These are phyloP conservation scores for Prunella strophiata DNA, from an alignment of 2,797 vertebrate species.

Conservation along the genomic window DNA sequence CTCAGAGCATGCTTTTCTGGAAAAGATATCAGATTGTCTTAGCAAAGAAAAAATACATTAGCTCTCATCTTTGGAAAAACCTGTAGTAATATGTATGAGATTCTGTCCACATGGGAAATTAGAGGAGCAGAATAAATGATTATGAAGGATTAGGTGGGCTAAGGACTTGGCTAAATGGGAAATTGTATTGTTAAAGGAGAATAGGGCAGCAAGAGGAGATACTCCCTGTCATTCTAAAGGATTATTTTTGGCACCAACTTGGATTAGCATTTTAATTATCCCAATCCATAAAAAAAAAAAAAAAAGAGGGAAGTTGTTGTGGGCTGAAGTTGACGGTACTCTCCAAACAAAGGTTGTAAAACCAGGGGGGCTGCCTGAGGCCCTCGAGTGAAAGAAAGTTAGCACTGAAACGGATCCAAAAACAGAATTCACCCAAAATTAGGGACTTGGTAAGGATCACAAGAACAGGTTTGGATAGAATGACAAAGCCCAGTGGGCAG, in stretches of 20 bases:
- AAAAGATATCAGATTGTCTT: conserved; percentile 51
- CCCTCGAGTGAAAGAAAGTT: neutral
- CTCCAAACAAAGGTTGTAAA: neutral
- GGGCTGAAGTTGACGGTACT: neutral
- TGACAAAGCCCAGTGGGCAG: neutral
- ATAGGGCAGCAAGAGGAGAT: conserved; percentile 13
- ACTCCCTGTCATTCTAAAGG: conserved; percentile 55
- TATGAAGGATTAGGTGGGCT: conserved; percentile 66
- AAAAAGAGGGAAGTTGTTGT: neutral
- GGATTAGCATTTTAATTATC: conserved; percentile 58
- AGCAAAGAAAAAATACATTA: conserved; percentile 64
- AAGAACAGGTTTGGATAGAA: neutral
- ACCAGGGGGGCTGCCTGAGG: neutral
- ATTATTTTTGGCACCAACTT: conserved; percentile 55
- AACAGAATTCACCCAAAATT: neutral
- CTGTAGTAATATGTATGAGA: conserved; percentile 60
- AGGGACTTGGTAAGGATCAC: neutral
- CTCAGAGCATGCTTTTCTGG: conserved; percentile 43
- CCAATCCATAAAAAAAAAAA: neutral
- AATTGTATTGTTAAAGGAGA: conserved; percentile 41
- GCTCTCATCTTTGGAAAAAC: conserved; percentile 62
- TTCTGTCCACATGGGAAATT: conserved; percentile 71
- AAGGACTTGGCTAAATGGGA: conserved; percentile 60
- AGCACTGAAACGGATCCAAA: neutral
- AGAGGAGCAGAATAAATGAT: conserved; percentile 68